Conservation (phyloP, 2,113 vertebrate genomes). For the Perca flavescens region DNA sequence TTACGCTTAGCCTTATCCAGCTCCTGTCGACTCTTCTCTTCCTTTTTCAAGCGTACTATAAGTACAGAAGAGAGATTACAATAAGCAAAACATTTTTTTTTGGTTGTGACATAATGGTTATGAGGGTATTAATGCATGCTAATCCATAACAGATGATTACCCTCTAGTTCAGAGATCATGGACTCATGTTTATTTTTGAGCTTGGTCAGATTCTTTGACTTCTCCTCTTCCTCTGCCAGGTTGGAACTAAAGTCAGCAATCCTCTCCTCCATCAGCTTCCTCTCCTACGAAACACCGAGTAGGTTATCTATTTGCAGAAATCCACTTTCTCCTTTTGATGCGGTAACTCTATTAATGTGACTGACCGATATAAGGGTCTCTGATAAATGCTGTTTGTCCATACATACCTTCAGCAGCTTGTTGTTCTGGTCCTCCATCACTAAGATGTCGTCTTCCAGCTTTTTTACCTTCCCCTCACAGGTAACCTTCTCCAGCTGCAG, state of each 20-base stretch:
- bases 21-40: constrained; percentile 95
- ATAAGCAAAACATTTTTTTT: neutral
- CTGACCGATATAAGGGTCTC: neutral
- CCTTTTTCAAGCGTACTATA: constrained; percentile 94
- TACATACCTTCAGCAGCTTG: constrained; percentile 90
- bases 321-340: neutral
- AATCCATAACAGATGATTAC: constrained; percentile 70
- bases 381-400: neutral
- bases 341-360: neutral
- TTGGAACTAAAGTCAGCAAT: constrained; percentile 93
- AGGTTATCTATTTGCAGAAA: neutral
- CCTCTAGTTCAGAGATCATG: constrained; percentile 98
- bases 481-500: constrained; percentile 96
- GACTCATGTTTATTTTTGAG: constrained; percentile 98
- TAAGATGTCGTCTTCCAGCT: constrained; percentile 94
- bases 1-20: constrained; percentile 95
- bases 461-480: constrained; percentile 95
- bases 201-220: constrained; percentile 97
- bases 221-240: constrained; percentile 96
- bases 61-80: neutral
- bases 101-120: neutral
- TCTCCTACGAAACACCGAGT: constrained; percentile 85
- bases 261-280: constrained; percentile 94
- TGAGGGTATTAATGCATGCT: neutral
- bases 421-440: constrained; percentile 96